Base-by-base conservation (phyloP, 2,113 vertebrate genomes). In the Sigmodon hispidus region DNA sequence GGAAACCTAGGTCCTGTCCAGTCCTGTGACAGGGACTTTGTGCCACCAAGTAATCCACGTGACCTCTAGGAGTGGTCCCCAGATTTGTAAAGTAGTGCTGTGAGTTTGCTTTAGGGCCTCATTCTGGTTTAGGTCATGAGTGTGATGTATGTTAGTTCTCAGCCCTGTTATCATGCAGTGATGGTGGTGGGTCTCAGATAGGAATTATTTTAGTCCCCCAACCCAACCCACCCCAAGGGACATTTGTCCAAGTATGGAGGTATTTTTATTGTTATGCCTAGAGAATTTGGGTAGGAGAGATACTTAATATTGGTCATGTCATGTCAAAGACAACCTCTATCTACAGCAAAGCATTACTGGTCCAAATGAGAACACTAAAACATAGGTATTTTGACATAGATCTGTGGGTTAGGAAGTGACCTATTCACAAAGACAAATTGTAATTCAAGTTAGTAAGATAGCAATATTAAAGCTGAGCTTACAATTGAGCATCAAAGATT, bases 391-490 rank as follows among this genome's bases (percentile, higher is more conserved):
- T 90, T 94, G 65, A 90, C 67, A 36, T 67, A 69, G 69, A 15
- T 92, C 79, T 89, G 31, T 50, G 22, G 59, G 75, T 50, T 85
- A 87, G 9, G 63, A 94, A 87, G 11, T 89, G 63, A 50, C 29
- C 73, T 79, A 40, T 89, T 93, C 93, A 61, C 67, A 24, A 77
- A 89, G 63, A 84, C 4, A 72, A 87, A 65, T 45, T 63, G 59
- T 81, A 59, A 73, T 79, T 83, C 95, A 93, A 75, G 55, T 80
- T 81, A 89, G 21, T 31, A 76, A 29, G 72, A 31, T 45, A 95
- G 79, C 34, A 77, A 70, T 81, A 76, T 84, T 79, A 85, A 77
- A 81, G 76, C 17, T 81, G 15, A 90, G 69, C 77, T 94, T 92
- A 72, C 21, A 67, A 40, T 11, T 4, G 48, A 92, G 3, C 43